These are phyloP conservation scores for Brienomyrus brachyistius DNA, from an alignment of 2,113 vertebrate species.

Conservation along the genomic window DNA sequence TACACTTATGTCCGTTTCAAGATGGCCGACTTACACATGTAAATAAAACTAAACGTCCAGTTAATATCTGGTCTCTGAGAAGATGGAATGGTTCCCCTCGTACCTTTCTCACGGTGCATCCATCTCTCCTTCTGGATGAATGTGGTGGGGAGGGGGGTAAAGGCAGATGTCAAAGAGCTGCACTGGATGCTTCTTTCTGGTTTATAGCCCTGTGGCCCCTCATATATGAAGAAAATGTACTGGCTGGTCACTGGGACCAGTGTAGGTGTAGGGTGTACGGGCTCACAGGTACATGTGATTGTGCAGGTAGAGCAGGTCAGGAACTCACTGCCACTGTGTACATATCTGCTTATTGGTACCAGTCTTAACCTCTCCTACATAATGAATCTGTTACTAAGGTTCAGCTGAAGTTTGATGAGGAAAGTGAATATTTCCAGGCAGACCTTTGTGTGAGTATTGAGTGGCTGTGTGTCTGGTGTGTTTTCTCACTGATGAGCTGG, in stretches of 20 bases:
- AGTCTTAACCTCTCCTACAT: not conserved
- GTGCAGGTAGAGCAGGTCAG: not conserved
- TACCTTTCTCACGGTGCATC: not conserved
- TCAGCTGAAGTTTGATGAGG: not conserved
- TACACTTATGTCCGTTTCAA: not conserved
- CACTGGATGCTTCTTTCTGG: slow-evolving; percentile 7
- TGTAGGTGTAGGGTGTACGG: not conserved
- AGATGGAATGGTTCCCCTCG: not conserved
- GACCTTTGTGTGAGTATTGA: not conserved
- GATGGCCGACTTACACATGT: not conserved
- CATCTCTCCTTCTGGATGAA: not conserved
- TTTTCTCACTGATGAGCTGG: not conserved
- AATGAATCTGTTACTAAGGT: not conserved
- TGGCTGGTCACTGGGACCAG: not conserved
- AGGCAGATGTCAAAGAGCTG: slow-evolving; percentile 73
- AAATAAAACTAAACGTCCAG: not conserved
- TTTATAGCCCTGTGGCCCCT: too few relatives aligned
- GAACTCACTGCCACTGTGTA: not conserved
- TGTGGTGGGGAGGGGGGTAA: slow-evolving; percentile 28
- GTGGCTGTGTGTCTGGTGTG: not conserved
- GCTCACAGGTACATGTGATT: not conserved
- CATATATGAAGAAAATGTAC: not conserved
- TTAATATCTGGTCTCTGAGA: not conserved
- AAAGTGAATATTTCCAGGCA: not conserved
- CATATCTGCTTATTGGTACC: not conserved